Percentiles rank a stretch among this genome's conserved stretches.
phyloP scores from a whole-genome alignment of 2,113 vertebrate species.

The Dromiciops gliroides region DNA sequence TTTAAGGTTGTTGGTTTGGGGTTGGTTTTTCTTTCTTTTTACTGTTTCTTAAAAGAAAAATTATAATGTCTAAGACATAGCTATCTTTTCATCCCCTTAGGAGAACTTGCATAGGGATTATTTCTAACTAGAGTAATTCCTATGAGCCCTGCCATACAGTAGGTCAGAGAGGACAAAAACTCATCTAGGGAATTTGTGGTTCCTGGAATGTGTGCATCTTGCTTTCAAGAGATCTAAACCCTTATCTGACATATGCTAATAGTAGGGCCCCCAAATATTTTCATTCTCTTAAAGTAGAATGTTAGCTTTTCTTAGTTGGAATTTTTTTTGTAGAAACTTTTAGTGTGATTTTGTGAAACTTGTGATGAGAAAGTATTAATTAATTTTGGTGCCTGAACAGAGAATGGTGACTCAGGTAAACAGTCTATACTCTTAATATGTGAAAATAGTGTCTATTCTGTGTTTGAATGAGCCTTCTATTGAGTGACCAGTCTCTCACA shows the following conservation, averaged over 20 bases:
- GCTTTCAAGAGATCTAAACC: conserved; percentile 59
- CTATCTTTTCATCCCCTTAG: conserved; percentile 63
- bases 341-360: not conserved
- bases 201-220: conserved; percentile 63
- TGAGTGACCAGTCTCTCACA: conserved; percentile 74
- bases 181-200: conserved; percentile 35
- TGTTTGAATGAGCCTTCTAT: conserved; percentile 74
- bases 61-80: conserved; percentile 56
- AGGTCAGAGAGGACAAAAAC: conserved; percentile 64
- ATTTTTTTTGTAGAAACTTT: not conserved
- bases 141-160: conserved; percentile 60
- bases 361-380: conserved; percentile 54
- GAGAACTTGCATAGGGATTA: conserved; percentile 71
- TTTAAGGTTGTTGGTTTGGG: conserved; percentile 50
- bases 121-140: conserved; percentile 70
- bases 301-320: not conserved
- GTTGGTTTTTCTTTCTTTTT: conserved; percentile 48
- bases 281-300: not conserved
- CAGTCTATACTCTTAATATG: conserved; percentile 53
- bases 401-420: conserved; percentile 59
- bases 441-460: conserved; percentile 73
- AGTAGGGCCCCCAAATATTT: not conserved
- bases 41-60: conserved; percentile 62
- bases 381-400: conserved; percentile 38
- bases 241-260: conserved; percentile 20